phyloP scores from a whole-genome alignment of 2,797 vertebrate species.

The Urophycis tenuis region DNA sequence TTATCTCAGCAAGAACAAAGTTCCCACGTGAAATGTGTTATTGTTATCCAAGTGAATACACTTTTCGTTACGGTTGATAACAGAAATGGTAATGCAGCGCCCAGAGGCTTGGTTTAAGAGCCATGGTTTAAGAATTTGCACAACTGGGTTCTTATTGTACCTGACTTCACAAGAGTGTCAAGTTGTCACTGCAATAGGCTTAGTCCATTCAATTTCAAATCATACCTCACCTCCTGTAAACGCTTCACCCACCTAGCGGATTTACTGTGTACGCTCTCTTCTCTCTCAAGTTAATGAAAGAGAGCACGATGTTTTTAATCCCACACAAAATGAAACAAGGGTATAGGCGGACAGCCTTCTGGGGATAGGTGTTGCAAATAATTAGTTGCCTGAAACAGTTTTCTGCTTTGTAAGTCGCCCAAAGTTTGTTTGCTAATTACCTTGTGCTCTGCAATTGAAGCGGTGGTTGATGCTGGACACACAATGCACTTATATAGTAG shows the following conservation, averaged over 20 bases:
- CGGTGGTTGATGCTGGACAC: neutral
- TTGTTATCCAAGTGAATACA: neutral
- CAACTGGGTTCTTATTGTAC: neutral
- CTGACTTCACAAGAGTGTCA: neutral
- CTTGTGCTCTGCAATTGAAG: neutral
- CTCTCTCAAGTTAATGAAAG: neutral
- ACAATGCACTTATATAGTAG: neutral
- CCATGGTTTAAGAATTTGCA: neutral
- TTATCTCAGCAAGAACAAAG: neutral
- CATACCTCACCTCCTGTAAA: neutral
- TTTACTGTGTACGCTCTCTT: neutral
- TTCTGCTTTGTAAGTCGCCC: neutral
- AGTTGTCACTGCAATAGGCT: neutral
- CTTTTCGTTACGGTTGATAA: neutral
- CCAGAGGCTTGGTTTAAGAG: neutral
- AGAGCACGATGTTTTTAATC: neutral
- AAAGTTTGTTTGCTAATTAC: neutral
- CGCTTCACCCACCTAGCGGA: neutral
- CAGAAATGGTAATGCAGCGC: neutral
- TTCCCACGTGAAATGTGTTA: neutral
- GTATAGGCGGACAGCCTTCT: slow-evolving; percentile 2
- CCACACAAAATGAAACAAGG: neutral
- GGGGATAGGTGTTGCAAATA: slow-evolving; percentile 18
- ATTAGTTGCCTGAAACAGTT: neutral
- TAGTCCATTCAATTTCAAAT: neutral